Percentiles rank a stretch among this genome's conserved stretches.
Conservation (phyloP, 2,113 vertebrate genomes). For the Carlito syrichta region DNA sequence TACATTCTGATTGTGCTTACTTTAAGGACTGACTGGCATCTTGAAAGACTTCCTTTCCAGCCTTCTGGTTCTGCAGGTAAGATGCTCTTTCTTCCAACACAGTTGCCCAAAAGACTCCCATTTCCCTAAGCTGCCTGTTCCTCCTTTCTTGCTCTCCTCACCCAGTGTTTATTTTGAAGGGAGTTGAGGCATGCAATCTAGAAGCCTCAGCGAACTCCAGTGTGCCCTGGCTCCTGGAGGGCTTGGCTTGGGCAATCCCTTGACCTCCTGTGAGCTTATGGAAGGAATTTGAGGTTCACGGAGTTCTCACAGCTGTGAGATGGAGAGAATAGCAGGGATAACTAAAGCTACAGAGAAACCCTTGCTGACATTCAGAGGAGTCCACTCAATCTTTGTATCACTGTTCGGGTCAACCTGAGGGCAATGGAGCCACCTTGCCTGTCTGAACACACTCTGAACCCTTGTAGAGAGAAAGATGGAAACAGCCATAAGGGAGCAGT, state of each 20-base stretch:
- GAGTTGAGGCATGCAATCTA: accelerated
- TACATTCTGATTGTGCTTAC: background rate
- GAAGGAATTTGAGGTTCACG: background rate
- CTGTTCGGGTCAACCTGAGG: background rate
- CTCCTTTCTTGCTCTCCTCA: background rate
- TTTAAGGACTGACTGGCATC: background rate
- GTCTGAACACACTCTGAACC: background rate
- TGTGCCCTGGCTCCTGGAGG: background rate
- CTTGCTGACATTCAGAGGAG: background rate
- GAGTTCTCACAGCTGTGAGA: background rate
- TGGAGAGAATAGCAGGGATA: background rate
- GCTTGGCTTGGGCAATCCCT: background rate
- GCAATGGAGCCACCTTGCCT: no score
- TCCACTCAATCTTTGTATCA: background rate
- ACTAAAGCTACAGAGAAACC: background rate
- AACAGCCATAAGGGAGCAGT: background rate
- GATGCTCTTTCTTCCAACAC: background rate
- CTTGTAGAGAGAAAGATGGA: background rate
- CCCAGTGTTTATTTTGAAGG: background rate
- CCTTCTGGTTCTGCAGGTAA: background rate
- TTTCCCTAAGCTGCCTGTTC: no score
- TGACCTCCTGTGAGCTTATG: background rate
- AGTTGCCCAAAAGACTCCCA: background rate
- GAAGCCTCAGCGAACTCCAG: background rate
- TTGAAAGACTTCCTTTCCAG: background rate